phyloP scores from a whole-genome alignment of 1,140 invertebrate species.

The Elymnias hypermnestra region DNA sequence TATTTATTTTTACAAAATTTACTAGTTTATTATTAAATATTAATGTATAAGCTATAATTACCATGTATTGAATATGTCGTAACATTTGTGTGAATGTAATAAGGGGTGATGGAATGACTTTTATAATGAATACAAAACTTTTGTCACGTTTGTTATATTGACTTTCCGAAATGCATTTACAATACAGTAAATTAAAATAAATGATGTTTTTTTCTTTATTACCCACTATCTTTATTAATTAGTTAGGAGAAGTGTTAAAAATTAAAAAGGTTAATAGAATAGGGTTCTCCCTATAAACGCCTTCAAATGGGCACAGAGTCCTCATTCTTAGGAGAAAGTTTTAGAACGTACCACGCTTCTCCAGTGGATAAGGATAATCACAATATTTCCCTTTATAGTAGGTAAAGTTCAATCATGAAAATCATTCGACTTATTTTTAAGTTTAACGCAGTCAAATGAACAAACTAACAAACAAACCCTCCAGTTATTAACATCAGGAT shows the following conservation, averaged over 20 bases:
- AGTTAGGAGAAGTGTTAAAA: background rate
- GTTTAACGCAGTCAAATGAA: too few relatives aligned
- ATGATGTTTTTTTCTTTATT: conserved; percentile 11
- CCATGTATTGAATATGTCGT: background rate
- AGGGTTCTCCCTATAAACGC: background rate
- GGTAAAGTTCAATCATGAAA: too few relatives aligned
- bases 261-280: background rate
- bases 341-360: too few relatives aligned
- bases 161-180: conserved; percentile 24
- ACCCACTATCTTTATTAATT: background rate
- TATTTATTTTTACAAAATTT: conserved; percentile 21
- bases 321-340: too few relatives aligned
- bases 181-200: conserved; percentile 15
- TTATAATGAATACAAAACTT: conserved; percentile 2
- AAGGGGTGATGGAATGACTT: too few relatives aligned
- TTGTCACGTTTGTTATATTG: conserved; percentile 8
- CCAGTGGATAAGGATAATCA: too few relatives aligned
- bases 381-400: too few relatives aligned
- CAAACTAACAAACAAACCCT: too few relatives aligned
- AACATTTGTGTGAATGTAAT: too few relatives aligned
- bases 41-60: conserved; percentile 11
- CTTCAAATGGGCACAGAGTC: too few relatives aligned
- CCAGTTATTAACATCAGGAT: too few relatives aligned
- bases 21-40: conserved; percentile 11
- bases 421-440: too few relatives aligned